Evolutionary conservation across 2,888 invertebrate species (phyloP).

Genomic region (Lymantria monacha): DNA sequence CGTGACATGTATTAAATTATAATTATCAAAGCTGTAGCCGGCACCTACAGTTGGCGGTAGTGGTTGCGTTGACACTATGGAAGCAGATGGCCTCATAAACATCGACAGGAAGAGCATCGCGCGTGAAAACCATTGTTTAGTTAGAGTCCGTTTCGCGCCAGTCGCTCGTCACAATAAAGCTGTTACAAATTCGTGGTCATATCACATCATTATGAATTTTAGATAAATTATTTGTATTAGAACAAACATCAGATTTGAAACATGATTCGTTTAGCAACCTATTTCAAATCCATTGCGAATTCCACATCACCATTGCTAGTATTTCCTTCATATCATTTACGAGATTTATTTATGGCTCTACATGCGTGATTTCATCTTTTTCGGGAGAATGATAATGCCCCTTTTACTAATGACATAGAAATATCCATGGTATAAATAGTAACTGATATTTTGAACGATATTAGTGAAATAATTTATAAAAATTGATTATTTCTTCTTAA

Average conservation of each 20-base stretch:
- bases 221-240: slow-evolving; percentile 2
- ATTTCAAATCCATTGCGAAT: no score
- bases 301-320: no score
- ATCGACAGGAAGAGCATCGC: slow-evolving; percentile 60
- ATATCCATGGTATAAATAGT: no score
- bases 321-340: no score
- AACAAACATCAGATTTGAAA: neutral
- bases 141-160: slow-evolving; percentile 56
- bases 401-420: no score
- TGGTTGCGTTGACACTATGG: slow-evolving; percentile 43
- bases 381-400: no score
- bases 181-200: slow-evolving; percentile 29
- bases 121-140: slow-evolving; percentile 65
- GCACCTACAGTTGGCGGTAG: slow-evolving; percentile 11
- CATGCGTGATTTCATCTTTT: no score
- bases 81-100: slow-evolving; percentile 62
- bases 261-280: neutral
- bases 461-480: no score
- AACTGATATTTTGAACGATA: no score
- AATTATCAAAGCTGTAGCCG: neutral
- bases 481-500: no score
- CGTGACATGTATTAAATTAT: no score
- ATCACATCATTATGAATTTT: slow-evolving; percentile 18
- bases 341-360: no score
- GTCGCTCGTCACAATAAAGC: slow-evolving; percentile 55